These are phyloP conservation scores for Hemiprocne comata DNA, from an alignment of 2,113 vertebrate species.

Conservation along the genomic window DNA sequence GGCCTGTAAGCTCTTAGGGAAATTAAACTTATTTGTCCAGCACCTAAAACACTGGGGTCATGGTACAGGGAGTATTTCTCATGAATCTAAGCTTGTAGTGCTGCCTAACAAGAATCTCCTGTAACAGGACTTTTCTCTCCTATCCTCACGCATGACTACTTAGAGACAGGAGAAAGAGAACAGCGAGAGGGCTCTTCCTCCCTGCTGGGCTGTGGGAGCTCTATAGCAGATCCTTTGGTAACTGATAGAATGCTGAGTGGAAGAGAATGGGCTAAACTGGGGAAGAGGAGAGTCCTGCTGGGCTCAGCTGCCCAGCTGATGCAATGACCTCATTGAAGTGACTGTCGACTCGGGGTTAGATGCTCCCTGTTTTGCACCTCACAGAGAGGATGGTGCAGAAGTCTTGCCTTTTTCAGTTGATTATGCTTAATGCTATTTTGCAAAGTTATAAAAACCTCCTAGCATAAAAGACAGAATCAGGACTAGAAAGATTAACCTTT, in stretches of 20 bases:
- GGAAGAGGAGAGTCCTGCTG: neutral
- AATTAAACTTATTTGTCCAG: neutral
- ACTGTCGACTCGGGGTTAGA: neutral
- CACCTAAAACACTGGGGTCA: neutral
- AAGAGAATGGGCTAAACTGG: neutral
- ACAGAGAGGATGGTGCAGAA: too few relatives aligned
- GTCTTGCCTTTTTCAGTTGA: neutral
- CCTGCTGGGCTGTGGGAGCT: neutral
- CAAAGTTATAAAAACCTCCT: neutral
- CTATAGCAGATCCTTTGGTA: neutral
- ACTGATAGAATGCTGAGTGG: neutral
- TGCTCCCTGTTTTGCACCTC: neutral
- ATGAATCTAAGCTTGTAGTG: neutral
- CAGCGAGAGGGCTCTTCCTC: neutral
- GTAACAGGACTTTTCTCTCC: neutral
- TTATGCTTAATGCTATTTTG: neutral
- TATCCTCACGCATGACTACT: neutral
- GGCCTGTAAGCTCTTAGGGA: neutral
- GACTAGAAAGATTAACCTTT: neutral
- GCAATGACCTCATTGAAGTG: accelerated
- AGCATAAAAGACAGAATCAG: neutral
- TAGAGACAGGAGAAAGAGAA: neutral
- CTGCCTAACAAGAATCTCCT: neutral
- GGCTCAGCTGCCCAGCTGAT: neutral
- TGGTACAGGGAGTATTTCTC: neutral